A percentile compares a stretch with the other conserved stretches of the same genome.
Evolutionary conservation across 2,888 invertebrate genomes (phyloP).

Genomic region (Drosophila fulvimacula): DNA sequence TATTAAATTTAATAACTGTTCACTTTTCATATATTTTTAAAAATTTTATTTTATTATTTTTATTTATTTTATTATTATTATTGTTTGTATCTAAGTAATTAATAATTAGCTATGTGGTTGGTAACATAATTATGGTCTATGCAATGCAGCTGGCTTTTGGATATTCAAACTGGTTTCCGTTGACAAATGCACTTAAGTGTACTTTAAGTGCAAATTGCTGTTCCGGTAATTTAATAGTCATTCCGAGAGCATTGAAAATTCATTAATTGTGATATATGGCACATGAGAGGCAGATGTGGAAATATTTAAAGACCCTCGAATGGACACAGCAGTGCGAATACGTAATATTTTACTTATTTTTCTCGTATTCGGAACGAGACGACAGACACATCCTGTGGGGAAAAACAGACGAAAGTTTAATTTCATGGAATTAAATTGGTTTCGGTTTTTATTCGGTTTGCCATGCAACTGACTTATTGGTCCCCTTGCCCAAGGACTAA

Average conservation of each 20-base stretch:
- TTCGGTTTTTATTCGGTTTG: constrained; percentile 30
- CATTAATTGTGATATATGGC: constrained; percentile 38
- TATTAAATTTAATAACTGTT: neutral
- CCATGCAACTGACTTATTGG: constrained; percentile 29
- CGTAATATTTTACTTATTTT: constrained; percentile 21
- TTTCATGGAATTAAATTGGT: constrained; percentile 40
- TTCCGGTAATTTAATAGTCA: constrained; percentile 37
- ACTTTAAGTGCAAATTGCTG: constrained; percentile 42
- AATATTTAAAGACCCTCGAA: constrained; percentile 13
- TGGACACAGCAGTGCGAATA: constrained; percentile 24
- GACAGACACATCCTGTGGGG: constrained; percentile 1
- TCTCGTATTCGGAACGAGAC: neutral
- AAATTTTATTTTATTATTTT: no score
- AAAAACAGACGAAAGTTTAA: constrained; percentile 30
- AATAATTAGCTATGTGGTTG: neutral
- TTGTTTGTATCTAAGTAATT: no score
- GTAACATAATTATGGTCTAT: neutral
- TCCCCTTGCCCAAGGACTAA: constrained; percentile 36
- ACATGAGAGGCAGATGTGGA: constrained; percentile 9
- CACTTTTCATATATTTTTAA: neutral
- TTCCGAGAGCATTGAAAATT: constrained; percentile 38
- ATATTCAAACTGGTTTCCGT: neutral
- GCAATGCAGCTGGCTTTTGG: neutral
- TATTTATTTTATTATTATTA: no score
- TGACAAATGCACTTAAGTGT: constrained; percentile 9